These are phyloP conservation scores for Cartodere bifasciata DNA, from an alignment of 2,888 invertebrate species.

Conservation along the genomic window DNA sequence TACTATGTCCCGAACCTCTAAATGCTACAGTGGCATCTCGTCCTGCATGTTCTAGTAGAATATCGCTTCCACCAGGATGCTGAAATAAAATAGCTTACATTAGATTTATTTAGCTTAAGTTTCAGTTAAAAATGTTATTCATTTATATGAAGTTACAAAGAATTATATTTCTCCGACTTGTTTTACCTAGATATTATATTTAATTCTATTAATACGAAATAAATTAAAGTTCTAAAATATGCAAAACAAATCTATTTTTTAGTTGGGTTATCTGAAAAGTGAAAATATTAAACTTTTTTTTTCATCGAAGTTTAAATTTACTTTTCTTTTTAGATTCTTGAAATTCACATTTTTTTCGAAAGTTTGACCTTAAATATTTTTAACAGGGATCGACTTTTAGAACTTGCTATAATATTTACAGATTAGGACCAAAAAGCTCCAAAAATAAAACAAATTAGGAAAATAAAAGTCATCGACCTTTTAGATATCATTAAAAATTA, in stretches of 20 bases:
- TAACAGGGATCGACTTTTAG: too few relatives aligned
- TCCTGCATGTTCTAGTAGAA: slow-evolving; percentile 74
- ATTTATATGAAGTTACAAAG: background rate
- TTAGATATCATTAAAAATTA: too few relatives aligned
- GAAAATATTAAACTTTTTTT: background rate
- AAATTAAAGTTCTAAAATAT: too few relatives aligned
- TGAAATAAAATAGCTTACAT: slow-evolving; percentile 27
- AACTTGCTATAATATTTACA: too few relatives aligned
- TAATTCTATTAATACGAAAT: too few relatives aligned
- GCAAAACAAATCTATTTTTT: too few relatives aligned
- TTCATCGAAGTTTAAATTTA: background rate
- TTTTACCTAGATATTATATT: too few relatives aligned
- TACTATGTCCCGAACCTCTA: slow-evolving; percentile 65
- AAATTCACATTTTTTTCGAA: slow-evolving; percentile 1
- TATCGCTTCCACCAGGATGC: slow-evolving; percentile 76
- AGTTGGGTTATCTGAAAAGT: background rate
- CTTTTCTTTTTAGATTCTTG: background rate
- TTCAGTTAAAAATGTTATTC: background rate
- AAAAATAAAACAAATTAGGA: too few relatives aligned
- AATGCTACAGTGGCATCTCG: slow-evolving; percentile 75
- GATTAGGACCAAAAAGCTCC: too few relatives aligned
- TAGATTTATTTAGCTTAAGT: too few relatives aligned
- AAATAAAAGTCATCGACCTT: too few relatives aligned
- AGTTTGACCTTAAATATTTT: background rate
- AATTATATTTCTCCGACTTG: background rate